Evolutionary conservation across 2,888 invertebrate species (phyloP), one percentile per base, ranked within the genome.

Genomic region (Caenorhabditis doughertyi): DNA sequence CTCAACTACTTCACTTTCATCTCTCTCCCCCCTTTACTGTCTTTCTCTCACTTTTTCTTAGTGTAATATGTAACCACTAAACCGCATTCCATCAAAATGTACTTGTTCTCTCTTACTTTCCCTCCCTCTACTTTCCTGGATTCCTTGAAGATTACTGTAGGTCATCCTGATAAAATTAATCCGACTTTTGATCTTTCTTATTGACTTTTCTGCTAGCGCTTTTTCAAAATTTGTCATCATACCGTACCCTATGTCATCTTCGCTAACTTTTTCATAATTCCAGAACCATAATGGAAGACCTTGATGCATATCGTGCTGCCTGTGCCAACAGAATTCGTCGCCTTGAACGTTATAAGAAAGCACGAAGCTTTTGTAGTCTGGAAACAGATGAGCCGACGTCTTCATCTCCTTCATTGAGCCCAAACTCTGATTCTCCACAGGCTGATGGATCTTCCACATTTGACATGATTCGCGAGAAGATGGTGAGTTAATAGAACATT

Each of bases 271-370:
- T 39, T 23, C 21, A 32, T 21, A 47, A 47, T 58, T 58, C 18
- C 58, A 58, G 58, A 58, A 58, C 60, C 42, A 25, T 47, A 65
- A 84, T 85, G 79, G 89, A 89, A 60, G 87, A 89, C 62, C 81
- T 88, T 64, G 84, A 83, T 58, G 73, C 83, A 49, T 90, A 89
- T 80, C 89, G 89, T 25, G 76, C 84, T 53, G 81, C 89, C 58
- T 89, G 89, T 84, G 89, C 89, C 71, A 86, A 85, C 56, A 83
- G 90, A 49, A 79, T 90, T 51, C 86, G 88, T 35, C 86, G 90
- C 27, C 85, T 90, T 55, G 90, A 90, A 62, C 82, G 90, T 73
- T 90, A 90, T 86, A 90, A 90, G 79, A 90, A 90, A 74, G 87
- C 90, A 51, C 83, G 84, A 29, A 90, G 90, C 62, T 89, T 90